Evolutionary conservation across 2,797 vertebrate genomes (phyloP).

Genomic region (Gastrophryne carolinensis): DNA sequence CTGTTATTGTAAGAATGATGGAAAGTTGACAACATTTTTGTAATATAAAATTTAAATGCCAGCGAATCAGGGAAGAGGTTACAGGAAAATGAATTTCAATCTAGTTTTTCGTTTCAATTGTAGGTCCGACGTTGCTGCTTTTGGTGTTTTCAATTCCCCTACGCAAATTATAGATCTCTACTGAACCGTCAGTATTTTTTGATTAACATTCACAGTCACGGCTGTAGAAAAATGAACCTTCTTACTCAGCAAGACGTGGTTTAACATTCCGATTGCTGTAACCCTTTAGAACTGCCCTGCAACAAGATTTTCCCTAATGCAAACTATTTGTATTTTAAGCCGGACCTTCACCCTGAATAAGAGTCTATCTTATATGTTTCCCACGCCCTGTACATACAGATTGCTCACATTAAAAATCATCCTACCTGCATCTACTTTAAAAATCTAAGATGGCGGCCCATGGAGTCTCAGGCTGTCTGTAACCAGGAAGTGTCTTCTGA

Average conservation of each 20-base stretch:
- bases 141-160: conserved; percentile 40
- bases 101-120: conserved; percentile 7
- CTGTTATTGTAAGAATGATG: not conserved
- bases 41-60: not conserved
- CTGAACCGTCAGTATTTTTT: conserved; percentile 49
- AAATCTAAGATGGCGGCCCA: too few species aligned
- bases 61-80: not conserved
- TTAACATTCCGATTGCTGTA: conserved; percentile 38
- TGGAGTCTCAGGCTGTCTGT: too few species aligned
- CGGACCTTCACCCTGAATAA: not conserved
- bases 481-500: too few species aligned
- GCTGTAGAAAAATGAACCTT: conserved; percentile 32
- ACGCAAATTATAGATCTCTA: conserved; percentile 42
- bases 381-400: too few species aligned
- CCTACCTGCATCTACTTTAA: too few species aligned
- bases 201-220: conserved; percentile 51
- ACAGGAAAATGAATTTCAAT: not conserved
- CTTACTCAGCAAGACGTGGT: conserved; percentile 44
- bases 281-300: not conserved
- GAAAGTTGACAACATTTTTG: not conserved
- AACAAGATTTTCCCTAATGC: not conserved
- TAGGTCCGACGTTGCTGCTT: not conserved
- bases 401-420: too few species aligned
- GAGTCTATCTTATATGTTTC: too few species aligned
- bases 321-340: not conserved